Evolutionary conservation across 1,140 invertebrate genomes (phyloP).

Genomic region (Drosophila sp.): DNA sequence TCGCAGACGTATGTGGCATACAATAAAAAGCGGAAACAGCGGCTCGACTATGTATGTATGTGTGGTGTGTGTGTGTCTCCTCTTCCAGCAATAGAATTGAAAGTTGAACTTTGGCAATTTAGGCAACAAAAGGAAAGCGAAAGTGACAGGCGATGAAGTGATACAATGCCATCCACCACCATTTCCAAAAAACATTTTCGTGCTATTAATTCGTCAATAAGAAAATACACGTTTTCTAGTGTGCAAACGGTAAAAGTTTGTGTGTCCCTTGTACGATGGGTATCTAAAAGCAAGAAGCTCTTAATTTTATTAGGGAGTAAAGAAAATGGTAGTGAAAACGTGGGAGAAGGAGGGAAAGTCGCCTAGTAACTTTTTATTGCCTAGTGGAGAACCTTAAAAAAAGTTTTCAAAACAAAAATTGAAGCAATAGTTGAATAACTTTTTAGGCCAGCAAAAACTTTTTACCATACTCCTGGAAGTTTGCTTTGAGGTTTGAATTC

Average conservation of each 20-base stretch:
- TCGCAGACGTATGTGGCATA: background rate
- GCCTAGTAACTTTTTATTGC: constrained; percentile 11
- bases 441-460: constrained; percentile 10
- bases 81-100: background rate
- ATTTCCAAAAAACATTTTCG: constrained; percentile 42
- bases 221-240: constrained; percentile 26
- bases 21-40: background rate
- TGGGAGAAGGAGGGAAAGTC: background rate
- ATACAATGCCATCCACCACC: constrained; percentile 16
- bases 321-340: background rate
- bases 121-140: constrained; percentile 21
- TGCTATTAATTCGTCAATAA: constrained; percentile 59
- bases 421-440: constrained; percentile 2
- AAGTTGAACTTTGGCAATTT: constrained; percentile 10
- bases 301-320: constrained; percentile 9
- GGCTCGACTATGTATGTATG: background rate
- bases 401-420: constrained; percentile 11
- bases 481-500: constrained; percentile 1
- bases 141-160: constrained; percentile 29
- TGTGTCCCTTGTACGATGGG: background rate
- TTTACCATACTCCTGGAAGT: background rate
- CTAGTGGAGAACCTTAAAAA: constrained; percentile 5
- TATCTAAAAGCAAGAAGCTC: background rate
- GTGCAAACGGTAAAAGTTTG: constrained; percentile 15
- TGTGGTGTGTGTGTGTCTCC: background rate